phyloP scores from a whole-genome alignment of 2,113 vertebrate genomes.

The Anoplopoma fimbria region DNA sequence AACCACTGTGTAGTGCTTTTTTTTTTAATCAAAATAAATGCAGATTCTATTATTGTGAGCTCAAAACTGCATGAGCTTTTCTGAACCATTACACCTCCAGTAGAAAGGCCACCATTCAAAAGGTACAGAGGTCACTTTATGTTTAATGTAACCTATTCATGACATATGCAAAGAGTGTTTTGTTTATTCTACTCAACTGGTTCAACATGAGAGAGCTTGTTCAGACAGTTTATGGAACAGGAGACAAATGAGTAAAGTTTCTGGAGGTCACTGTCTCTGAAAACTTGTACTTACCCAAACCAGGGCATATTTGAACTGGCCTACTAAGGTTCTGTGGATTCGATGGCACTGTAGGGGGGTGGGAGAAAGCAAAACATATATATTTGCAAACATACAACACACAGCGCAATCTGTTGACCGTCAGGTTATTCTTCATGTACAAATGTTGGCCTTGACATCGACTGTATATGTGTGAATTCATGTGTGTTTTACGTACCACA shows the following conservation, averaged over 20 bases:
- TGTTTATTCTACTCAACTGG: background rate
- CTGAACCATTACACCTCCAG: too few species aligned
- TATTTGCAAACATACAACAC: background rate
- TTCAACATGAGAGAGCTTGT: background rate
- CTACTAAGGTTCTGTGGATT: constrained; percentile 94
- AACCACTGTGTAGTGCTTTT: background rate
- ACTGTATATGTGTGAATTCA: background rate
- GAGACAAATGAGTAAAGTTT: background rate
- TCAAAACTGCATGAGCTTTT: too few species aligned
- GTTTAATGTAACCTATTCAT: background rate
- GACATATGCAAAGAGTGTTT: background rate
- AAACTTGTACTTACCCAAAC: constrained; percentile 93
- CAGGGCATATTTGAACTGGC: constrained; percentile 98
- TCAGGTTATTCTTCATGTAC: background rate
- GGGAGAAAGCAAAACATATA: background rate
- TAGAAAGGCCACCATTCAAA: background rate
- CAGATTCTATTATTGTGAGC: background rate
- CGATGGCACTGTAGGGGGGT: constrained; percentile 94
- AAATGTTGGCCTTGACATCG: background rate
- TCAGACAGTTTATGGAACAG: background rate
- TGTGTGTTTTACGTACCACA: constrained; percentile 85
- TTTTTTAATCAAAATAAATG: background rate
- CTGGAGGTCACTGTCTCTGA: background rate
- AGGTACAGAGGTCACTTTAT: background rate
- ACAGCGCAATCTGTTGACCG: background rate